Conservation (phyloP, 2,888 invertebrate species). For the Metopia argyrocephala region DNA sequence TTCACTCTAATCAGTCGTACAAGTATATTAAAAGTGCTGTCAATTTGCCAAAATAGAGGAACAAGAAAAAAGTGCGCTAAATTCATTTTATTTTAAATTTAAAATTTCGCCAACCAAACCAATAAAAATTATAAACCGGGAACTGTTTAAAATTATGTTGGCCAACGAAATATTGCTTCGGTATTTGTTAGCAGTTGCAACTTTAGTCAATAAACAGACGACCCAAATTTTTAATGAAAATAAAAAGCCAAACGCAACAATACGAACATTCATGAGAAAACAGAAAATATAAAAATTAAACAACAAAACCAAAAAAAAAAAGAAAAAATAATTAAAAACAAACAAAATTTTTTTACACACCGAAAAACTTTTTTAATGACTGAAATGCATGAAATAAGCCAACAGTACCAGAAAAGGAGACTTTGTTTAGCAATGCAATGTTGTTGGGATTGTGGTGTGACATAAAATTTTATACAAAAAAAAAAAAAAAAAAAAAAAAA, state of each 20-base stretch:
- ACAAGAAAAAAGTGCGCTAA: not conserved
- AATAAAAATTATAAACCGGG: not conserved
- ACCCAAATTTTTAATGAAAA: slow-evolving; percentile 50
- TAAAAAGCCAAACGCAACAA: slow-evolving; percentile 19
- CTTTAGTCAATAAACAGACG: slow-evolving; percentile 46
- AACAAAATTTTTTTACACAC: slow-evolving; percentile 19
- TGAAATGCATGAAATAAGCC: slow-evolving; percentile 43
- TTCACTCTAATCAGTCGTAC: not conserved
- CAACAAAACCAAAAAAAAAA: slow-evolving; percentile 33
- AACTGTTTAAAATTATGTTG: slow-evolving; percentile 12
- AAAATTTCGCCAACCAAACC: not conserved
- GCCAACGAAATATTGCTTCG: not conserved
- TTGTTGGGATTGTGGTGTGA: slow-evolving; percentile 42
- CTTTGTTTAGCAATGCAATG: slow-evolving; percentile 20
- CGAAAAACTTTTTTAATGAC: slow-evolving; percentile 38
- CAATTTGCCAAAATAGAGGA: not conserved
- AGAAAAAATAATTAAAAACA: slow-evolving; percentile 24
- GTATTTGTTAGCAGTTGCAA: slow-evolving; percentile 31
- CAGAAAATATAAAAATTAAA: slow-evolving; percentile 20
- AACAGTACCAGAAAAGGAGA: slow-evolving; percentile 11
- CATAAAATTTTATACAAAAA: slow-evolving; percentile 35
- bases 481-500: slow-evolving; percentile 16
- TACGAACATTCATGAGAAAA: slow-evolving; percentile 48
- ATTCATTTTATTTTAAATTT: not conserved
- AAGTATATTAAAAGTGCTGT: not conserved